Percentiles rank a stretch among this genome's conserved stretches.
Evolutionary conservation across 2,113 vertebrate genomes (phyloP).

Genomic region (Theristicus caerulescens): DNA sequence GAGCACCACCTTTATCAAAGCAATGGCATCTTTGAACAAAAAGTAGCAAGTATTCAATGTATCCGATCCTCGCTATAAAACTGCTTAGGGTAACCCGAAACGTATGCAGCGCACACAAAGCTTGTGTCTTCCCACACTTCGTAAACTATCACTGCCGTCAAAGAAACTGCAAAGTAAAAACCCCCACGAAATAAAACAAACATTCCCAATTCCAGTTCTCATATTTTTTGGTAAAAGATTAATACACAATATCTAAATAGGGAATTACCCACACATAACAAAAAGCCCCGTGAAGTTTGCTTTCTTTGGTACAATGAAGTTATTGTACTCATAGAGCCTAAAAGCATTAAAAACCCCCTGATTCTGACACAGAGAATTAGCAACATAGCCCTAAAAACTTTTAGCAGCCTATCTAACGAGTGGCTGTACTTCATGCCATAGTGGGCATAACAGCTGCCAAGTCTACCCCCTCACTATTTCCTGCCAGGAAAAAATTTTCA

Average conservation of each 20-base stretch:
- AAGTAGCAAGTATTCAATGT: background rate
- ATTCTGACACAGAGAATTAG: background rate
- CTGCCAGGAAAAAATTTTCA: background rate
- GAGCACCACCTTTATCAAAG: background rate
- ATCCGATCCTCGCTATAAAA: background rate
- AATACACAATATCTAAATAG: background rate
- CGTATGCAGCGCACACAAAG: accelerated
- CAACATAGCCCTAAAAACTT: background rate
- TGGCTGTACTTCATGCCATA: background rate
- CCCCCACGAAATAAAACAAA: background rate
- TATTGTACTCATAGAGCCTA: background rate
- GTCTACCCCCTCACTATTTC: background rate
- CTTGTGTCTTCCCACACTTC: background rate
- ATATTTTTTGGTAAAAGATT: background rate
- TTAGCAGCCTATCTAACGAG: background rate
- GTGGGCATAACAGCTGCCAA: background rate
- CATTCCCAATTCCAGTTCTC: background rate
- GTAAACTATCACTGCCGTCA: background rate
- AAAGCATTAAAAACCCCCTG: background rate
- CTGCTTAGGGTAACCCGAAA: background rate
- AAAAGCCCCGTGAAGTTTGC: background rate
- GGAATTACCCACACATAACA: background rate
- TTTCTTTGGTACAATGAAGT: background rate
- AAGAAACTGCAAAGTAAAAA: background rate
- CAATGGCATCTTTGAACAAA: background rate